phyloP scores from a whole-genome alignment of 2,113 vertebrate genomes.

The Lycocorax pyrrhopterus region DNA sequence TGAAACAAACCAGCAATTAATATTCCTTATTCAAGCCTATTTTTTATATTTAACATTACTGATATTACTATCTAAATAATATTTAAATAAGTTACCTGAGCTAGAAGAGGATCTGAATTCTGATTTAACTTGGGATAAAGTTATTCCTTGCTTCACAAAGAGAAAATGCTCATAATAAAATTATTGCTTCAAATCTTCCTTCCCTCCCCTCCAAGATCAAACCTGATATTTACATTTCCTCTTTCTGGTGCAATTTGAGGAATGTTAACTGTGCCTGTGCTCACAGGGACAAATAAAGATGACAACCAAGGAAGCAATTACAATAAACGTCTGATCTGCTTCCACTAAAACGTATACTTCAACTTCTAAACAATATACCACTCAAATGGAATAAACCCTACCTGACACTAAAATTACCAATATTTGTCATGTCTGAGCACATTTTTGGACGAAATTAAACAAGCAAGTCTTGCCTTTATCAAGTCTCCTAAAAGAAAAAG shows the following conservation, averaged over 20 bases:
- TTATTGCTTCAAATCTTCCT: neutral
- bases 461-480: neutral
- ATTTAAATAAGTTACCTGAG: neutral
- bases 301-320: constrained; percentile 9
- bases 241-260: neutral
- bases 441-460: constrained; percentile 20
- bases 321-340: neutral
- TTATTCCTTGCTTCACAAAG: neutral
- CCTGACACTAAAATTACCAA: neutral
- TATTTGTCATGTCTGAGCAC: constrained; percentile 15
- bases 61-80: neutral
- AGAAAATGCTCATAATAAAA: neutral
- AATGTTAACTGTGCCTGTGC: neutral
- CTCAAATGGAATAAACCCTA: constrained; percentile 8
- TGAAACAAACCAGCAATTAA: neutral
- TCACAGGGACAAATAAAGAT: neutral
- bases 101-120: neutral
- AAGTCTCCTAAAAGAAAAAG: neutral
- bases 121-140: neutral
- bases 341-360: constrained; percentile 22
- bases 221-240: neutral
- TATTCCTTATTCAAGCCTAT: neutral
- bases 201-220: neutral
- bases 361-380: constrained; percentile 19
- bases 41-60: neutral